Evolutionary conservation across 2,113 vertebrate genomes (phyloP), one percentile per base, ranked within the genome.

Genomic region (Thamnaconus septentrionalis): DNA sequence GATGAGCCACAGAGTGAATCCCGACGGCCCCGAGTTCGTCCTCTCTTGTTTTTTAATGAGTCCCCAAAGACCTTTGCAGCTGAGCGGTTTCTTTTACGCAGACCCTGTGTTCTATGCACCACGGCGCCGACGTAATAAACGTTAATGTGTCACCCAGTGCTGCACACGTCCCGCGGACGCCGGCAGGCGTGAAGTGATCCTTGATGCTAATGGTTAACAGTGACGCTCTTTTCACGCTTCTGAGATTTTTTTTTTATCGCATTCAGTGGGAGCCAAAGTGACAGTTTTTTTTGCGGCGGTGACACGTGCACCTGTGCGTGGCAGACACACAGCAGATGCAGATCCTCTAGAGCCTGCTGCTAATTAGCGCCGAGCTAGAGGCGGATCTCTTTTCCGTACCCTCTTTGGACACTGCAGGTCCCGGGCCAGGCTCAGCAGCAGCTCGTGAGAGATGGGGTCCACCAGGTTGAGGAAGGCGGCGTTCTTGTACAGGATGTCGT

Each of bases 361-460:
- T 18, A 44, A 46, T 53, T 39, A 8, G 60, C 46, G 49, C 40
- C 58, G 31, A 62, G 58, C 53, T 53, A 6, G 43, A 52, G 42
- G 31, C 1, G 3, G 12, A 47, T 52, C 7, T 43, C 4, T 39
- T 7, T 11, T 10, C 12, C 83, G 85, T 86, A 97, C 95, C 93
- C 88, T 92, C 84, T 95, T 94, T 47, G 95, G 95, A 79, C 94
- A 96, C 73, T 97, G 95, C 59, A 97, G 88, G 66, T 95, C 94
- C 57, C 92, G 85, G 45, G 94, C 92, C 1, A 97, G 91, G 78
- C 88, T 92, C 82, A 94, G 90, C 58, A 95, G 90, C 62, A 95
- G 86, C 82, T 95, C 93, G 1, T 96, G 94, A 59, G 96, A 96
- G 60, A 96, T 96, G 47, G 96, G 95, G 71, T 96, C 95, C 85